Evolutionary conservation across 2,797 vertebrate species (phyloP).

Genomic region (Phrynocephalus vlangalii): DNA sequence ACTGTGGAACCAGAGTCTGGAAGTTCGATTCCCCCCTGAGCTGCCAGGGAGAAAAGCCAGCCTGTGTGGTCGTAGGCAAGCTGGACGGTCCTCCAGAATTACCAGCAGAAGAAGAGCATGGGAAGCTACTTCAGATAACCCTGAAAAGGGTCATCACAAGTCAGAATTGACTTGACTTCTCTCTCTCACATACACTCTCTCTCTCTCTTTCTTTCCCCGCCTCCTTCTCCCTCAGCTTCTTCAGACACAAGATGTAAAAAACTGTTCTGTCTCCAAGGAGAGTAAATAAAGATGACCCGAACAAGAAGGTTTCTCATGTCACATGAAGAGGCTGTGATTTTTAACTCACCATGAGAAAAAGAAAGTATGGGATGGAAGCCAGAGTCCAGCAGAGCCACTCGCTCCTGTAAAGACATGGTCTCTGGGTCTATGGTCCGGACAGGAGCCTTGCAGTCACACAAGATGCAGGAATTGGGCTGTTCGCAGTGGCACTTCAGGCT

Average conservation of each 20-base stretch:
- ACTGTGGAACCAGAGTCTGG: too few species aligned
- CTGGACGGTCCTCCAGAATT: too few species aligned
- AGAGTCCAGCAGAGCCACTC: conserved; percentile 61
- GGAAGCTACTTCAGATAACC: too few species aligned
- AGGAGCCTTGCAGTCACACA: conserved; percentile 64
- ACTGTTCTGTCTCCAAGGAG: rapidly evolving
- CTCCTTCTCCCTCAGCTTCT: too few species aligned
- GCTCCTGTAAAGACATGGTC: conserved; percentile 51
- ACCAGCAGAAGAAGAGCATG: too few species aligned
- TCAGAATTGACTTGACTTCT: not conserved
- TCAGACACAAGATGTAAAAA: not conserved
- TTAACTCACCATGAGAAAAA: conserved; percentile 68
- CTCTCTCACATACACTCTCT: not conserved
- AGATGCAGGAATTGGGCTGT: conserved; percentile 68
- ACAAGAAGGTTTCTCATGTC: not conserved
- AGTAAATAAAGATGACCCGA: not conserved
- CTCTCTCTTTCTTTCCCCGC: too few species aligned
- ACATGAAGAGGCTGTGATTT: not conserved
- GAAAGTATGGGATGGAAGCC: conserved; percentile 73
- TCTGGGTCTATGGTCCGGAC: conserved; percentile 35
- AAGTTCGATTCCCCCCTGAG: too few species aligned
- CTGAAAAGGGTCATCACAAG: too few species aligned
- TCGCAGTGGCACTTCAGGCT: conserved; percentile 66
- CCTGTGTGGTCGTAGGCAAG: too few species aligned
- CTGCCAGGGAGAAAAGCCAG: too few species aligned